Evolutionary conservation across 2,113 vertebrate species (phyloP).

Genomic region (Irena cyanogastra): DNA sequence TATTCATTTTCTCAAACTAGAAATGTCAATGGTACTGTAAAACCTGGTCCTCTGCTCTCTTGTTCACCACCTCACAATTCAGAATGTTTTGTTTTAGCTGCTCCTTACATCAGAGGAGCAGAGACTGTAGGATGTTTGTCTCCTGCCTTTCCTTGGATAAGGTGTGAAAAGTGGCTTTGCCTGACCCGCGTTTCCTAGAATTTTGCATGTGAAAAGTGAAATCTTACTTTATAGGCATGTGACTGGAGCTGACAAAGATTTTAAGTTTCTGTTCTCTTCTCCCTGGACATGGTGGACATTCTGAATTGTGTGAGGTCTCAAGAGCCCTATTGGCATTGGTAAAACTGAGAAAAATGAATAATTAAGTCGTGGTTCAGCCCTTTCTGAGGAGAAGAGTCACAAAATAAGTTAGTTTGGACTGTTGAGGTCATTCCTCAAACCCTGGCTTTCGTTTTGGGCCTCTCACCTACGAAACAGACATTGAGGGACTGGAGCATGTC

Average conservation of each 20-base stretch:
- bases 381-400: neutral
- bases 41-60: neutral
- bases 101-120: neutral
- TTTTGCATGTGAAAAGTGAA: neutral
- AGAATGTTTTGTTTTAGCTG: neutral
- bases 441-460: neutral
- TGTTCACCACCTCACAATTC: neutral
- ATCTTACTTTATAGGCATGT: neutral
- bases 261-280: neutral
- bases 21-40: neutral
- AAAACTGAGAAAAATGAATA: neutral
- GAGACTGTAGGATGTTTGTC: neutral
- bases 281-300: neutral
- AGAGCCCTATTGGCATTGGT: neutral
- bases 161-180: neutral
- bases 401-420: neutral
- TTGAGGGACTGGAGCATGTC: neutral
- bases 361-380: neutral
- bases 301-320: neutral
- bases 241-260: neutral
- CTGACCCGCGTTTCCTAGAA: neutral
- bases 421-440: neutral
- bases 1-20: neutral
- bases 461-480: neutral
- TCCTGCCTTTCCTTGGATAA: neutral